These are phyloP conservation scores for Macheiramphus alcinus DNA, from an alignment of 2,113 vertebrate genomes.

Conservation along the genomic window DNA sequence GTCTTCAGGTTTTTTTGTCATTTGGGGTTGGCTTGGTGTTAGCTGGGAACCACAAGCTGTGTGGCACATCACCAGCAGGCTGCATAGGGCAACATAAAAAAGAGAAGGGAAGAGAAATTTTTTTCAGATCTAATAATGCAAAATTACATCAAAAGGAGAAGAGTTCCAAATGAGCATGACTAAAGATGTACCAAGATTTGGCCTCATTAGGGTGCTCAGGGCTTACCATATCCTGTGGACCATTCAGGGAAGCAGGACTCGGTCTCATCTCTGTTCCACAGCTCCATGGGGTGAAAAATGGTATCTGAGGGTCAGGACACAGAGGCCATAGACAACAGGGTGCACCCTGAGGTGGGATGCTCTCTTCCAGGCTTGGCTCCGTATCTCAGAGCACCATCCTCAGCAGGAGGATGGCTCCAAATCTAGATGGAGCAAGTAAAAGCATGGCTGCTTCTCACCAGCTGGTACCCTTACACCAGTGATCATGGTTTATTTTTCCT, in stretches of 20 bases:
- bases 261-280: not conserved
- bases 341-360: fast-evolving
- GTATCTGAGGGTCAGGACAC: not conserved
- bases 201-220: not conserved
- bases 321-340: not conserved
- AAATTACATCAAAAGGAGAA: not conserved
- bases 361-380: not conserved
- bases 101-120: not conserved
- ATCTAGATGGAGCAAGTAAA: not conserved
- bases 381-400: not conserved
- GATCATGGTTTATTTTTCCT: fast-evolving
- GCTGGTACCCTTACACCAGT: not conserved
- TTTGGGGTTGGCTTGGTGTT: not conserved
- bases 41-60: not conserved
- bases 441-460: not conserved
- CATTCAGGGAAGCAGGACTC: not conserved
- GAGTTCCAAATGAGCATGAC: not conserved
- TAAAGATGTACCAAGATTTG: too few species aligned
- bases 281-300: not conserved
- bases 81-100: fast-evolving
- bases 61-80: not conserved
- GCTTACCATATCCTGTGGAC: not conserved
- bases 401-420: not conserved
- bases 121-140: not conserved
- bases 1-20: not conserved